phyloP scores from a whole-genome alignment of 2,797 vertebrate species.

The Spinus pinus region DNA sequence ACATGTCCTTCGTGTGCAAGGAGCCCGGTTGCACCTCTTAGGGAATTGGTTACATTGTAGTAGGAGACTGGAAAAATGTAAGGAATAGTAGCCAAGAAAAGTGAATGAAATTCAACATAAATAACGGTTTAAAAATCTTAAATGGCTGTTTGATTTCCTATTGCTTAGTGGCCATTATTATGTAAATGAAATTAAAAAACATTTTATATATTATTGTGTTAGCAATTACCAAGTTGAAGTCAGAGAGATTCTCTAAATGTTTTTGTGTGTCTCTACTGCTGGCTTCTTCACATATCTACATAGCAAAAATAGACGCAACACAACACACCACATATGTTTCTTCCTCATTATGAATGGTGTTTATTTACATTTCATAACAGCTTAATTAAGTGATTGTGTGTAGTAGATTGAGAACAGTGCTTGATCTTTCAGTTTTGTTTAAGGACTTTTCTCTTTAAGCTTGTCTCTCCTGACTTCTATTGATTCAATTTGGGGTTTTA shows the following conservation, averaged over 20 bases:
- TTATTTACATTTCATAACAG: neutral
- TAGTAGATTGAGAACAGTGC: neutral
- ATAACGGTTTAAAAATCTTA: neutral
- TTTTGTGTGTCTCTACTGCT: neutral
- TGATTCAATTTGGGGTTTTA: neutral
- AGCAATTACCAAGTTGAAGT: neutral
- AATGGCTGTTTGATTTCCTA: neutral
- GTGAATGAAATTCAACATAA: neutral
- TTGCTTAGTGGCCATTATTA: neutral
- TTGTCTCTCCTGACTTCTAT: neutral
- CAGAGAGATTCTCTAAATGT: neutral
- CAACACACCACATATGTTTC: neutral
- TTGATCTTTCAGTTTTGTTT: neutral
- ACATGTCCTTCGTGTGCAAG: rapidly evolving
- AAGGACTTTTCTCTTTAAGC: neutral
- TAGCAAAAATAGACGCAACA: neutral
- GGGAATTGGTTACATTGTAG: neutral
- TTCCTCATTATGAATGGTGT: neutral
- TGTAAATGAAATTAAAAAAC: neutral
- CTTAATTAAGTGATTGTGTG: neutral
- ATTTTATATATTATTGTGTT: neutral
- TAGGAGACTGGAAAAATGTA: neutral
- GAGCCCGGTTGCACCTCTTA: neutral
- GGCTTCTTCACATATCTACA: neutral
- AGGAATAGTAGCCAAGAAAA: neutral